Conservation (phyloP, 2,797 vertebrate species). For the Cyclopterus lumpus region DNA sequence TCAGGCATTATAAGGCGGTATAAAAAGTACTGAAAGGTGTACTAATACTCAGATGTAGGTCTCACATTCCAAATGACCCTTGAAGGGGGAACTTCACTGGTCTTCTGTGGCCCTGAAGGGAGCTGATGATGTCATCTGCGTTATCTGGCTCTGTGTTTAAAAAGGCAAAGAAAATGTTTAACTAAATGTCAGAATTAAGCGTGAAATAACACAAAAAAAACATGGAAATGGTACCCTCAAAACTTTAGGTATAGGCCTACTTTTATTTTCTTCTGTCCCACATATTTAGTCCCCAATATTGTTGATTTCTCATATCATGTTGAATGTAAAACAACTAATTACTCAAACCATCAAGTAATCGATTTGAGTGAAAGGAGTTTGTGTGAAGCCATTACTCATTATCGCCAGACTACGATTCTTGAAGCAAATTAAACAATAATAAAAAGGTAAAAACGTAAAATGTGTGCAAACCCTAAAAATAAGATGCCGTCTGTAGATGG, state of each 20-base stretch:
- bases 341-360: background rate
- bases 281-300: too few relatives aligned
- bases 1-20: fast-evolving
- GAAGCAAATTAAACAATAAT: background rate
- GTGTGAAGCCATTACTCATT: background rate
- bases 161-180: background rate
- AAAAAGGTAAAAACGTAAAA: background rate
- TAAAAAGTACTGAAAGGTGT: background rate
- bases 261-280: too few relatives aligned
- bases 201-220: too few relatives aligned
- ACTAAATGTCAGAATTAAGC: background rate
- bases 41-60: background rate
- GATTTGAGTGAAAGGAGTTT: background rate
- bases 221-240: too few relatives aligned
- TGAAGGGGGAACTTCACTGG: background rate
- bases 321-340: background rate
- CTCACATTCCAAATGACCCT: background rate
- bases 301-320: too few relatives aligned
- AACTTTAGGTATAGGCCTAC: too few relatives aligned
- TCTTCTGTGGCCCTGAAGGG: background rate
- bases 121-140: background rate
- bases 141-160: background rate
- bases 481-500: background rate
- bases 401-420: background rate
- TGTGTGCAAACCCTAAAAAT: background rate